Conservation (phyloP, 2,797 vertebrate species). For the Ceyx erithaca region DNA sequence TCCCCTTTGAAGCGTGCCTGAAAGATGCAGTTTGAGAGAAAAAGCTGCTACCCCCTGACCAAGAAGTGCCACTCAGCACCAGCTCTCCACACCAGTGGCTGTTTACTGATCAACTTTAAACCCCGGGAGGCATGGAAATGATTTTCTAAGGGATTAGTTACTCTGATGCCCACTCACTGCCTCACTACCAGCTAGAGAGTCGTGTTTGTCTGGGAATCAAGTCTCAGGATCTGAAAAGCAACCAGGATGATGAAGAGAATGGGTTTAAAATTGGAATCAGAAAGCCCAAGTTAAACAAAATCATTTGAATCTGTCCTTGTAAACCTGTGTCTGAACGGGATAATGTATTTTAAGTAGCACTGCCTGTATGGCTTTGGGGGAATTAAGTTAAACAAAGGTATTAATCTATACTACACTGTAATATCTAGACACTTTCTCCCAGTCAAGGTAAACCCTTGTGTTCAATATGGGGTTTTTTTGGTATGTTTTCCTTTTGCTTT, state of each 20-base stretch:
- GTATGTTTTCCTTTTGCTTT: background rate
- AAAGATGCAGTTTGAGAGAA: background rate
- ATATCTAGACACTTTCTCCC: background rate
- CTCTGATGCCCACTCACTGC: background rate
- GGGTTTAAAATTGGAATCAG: background rate
- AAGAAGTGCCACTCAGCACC: background rate
- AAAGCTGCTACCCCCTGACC: background rate
- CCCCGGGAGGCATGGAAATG: background rate
- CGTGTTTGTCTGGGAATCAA: background rate
- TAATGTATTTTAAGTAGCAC: background rate
- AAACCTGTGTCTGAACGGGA: background rate
- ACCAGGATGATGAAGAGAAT: background rate
- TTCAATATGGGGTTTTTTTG: background rate
- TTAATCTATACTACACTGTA: background rate
- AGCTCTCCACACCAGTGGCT: background rate
- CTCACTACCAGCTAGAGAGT: background rate
- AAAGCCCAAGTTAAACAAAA: background rate
- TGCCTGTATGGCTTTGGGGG: background rate
- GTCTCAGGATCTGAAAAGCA: background rate
- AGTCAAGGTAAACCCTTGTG: background rate
- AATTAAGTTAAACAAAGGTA: background rate
- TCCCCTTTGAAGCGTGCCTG: background rate
- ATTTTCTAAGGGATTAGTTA: background rate
- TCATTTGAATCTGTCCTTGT: background rate
- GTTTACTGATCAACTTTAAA: slow-evolving; percentile 1